Conservation (phyloP, 2,888 invertebrate genomes). For the Mythimna loreyi region DNA sequence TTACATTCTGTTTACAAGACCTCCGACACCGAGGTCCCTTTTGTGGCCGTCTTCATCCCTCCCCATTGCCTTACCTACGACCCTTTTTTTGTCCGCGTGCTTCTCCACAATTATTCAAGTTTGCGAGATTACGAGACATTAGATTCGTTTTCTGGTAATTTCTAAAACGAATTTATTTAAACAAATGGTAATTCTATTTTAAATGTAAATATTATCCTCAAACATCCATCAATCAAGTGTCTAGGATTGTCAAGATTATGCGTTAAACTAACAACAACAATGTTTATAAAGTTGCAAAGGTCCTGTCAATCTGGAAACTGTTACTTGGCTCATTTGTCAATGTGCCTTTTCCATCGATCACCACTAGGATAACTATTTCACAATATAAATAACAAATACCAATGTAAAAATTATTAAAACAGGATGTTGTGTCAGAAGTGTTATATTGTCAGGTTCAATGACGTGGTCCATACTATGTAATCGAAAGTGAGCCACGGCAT, state of each 20-base stretch:
- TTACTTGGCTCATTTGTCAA: background rate
- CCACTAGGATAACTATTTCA: background rate
- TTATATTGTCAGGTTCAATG: slow-evolving; percentile 34
- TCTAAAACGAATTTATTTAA: slow-evolving; percentile 6
- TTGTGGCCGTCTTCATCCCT: slow-evolving; percentile 74
- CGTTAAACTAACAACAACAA: background rate
- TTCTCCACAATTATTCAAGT: slow-evolving; percentile 70
- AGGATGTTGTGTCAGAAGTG: slow-evolving; percentile 38
- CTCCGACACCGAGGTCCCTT: slow-evolving; percentile 87
- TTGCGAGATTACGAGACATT: slow-evolving; percentile 70
- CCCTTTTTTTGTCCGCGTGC: slow-evolving; percentile 85
- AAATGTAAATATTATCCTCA: background rate
- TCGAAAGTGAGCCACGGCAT: slow-evolving; percentile 67
- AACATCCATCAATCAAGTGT: slow-evolving; percentile 3
- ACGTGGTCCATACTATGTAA: slow-evolving; percentile 62
- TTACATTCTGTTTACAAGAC: slow-evolving; percentile 88
- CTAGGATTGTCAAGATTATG: background rate
- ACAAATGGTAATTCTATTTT: background rate
- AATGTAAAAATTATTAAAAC: slow-evolving; percentile 24
- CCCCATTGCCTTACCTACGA: slow-evolving; percentile 74
- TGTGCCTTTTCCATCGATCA: background rate
- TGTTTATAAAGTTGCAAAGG: background rate
- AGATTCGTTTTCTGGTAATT: slow-evolving; percentile 38
- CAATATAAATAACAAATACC: slow-evolving; percentile 27
- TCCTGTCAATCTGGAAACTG: background rate